Base-by-base conservation (phyloP, 1,140 invertebrate species). In the Listronotus bonariensis region DNA sequence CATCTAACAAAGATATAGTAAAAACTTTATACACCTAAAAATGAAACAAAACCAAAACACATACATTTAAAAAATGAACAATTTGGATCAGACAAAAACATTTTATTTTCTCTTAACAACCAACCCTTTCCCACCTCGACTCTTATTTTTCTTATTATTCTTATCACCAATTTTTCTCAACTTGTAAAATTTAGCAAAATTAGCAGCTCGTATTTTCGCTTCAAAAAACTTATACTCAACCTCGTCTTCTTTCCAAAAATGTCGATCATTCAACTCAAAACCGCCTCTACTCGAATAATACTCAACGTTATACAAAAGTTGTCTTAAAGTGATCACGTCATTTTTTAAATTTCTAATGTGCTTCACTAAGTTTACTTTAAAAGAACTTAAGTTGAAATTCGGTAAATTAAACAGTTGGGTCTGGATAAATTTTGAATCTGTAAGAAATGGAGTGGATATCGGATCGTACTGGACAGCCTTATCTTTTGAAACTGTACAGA, bases 131-230 rank as follows among this genome's bases (percentile, higher is more conserved):
- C 6, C 26, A n/a, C 15, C 8, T 5, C 31, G 20, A 34, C n/a
- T n/a, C n/a, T n/a, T n/a, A n/a, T n/a, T n/a, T n/a, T n/a, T n/a
- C n/a, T n/a, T n/a, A n/a, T 18, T 54, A 12, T 54, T 54, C 32
- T 34, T 40, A 20, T 54, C 6, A 6, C 8, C 3, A 14, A n/a
- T n/a, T n/a, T 40, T 54, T 18, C 52, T 40, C 10, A 54, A 32
- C 17, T 54, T 54, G 52, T 54, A 54, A 17, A 54, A 54, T 15
- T 38, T 54, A 2, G 40, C 17, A 12, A 54, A 54, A 54, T 54
- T 54, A 10, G 36, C 31, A 6, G 52, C 52, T 34, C 52, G 11
- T 3, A 34, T 17, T 34, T 54, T 54, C 15, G 52, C 52, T 34
- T 54, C 32, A 18, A 40, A 15, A 18, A 40, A 54, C 32, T 54